Base-by-base conservation (phyloP, 1,140 invertebrate species). In the Heliconius hewitsoni region DNA sequence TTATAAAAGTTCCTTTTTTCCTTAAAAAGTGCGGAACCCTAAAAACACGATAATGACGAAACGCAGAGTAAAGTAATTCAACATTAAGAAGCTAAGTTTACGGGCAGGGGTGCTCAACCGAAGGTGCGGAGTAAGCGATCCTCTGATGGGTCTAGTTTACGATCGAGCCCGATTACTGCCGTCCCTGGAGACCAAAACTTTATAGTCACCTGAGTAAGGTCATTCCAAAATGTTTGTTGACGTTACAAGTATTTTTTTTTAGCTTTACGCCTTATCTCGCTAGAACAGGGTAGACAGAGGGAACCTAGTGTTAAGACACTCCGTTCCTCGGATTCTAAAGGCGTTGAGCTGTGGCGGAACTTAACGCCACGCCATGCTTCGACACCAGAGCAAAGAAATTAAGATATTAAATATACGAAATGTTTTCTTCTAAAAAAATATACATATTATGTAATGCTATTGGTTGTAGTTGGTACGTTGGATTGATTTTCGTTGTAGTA, bases 191-290 rank as follows among this genome's bases (percentile, higher is more conserved):
- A 80, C 83, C 72, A 70, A 46, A 73, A 77, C 78, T 91, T 92
- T 92, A 92, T 89, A 85, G 87, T 86, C 88, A 91, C 89, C 91
- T 93, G 90, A 89, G 87, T 90, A 90, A 92, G 90, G 89, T 85
- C 84, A 87, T 91, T 89, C 81, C 77, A 73, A 85, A 87, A 85
- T 85, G 82, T 81, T 74, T 74, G 34, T 82, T 60, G 78, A 77
- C 72, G 39, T 37, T 50, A 71, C 60, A 60, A 66, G 46, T 60
- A 72, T 13, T 46, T 46, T 46, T 46, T 46, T 11, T 46, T 46
- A 46, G 42, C 0, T 46, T 46, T 1, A 13, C 13, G 13, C 42
- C 42, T 16, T 16, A 46, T 46, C 42, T 0, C 42, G 42, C 4
- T 4, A 46, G 42, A 46, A 46, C 42, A 46, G 4, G 42, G 13